Evolutionary conservation across 2,113 vertebrate species (phyloP), one percentile per base, ranked within the genome.

Genomic region (Paramisgurnus dabryanus): DNA sequence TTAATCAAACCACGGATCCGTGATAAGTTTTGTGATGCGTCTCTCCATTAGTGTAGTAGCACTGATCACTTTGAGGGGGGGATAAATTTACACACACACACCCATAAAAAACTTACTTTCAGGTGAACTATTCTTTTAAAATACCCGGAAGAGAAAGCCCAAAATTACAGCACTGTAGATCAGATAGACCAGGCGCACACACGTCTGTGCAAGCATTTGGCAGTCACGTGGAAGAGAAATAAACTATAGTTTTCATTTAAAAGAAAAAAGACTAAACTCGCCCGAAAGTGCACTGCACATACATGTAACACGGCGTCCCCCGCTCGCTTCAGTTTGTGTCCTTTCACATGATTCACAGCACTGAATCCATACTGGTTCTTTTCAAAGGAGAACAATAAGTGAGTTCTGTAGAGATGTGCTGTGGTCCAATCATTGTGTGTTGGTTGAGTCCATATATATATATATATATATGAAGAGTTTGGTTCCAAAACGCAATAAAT

Each of bases 201-300:
- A 89, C 84, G 34, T 86, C 84, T 83, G 85, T 85, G 80, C 85
- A 89, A 92, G 88, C 87, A 77, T 90, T 34, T 88, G 88, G 87
- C 89, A 86, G 88, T 88, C 80, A 76, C 74, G 81, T 79, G 83
- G 77, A 80, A 83, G 53, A 84, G 77, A 78, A 67, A 60, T 55
- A 78, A 47, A 70, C 47, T 34, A 34, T 2, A 34, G 0, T 58
- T 79, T 74, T 67, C 39, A 45, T 74, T 68, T 55, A 49, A 1
- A 47, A 68, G 17, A 57, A 10, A 55, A 34, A 50, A 27, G 41
- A 67, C 7, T 43, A 71, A 65, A 73, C 49, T 39, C n/a, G n/a
- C 55, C 55, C 6, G 1, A 64, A 55, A 71, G 34, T 10, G 53
- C 13, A 41, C 55, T 10, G 53, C 13, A 41, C 55, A 53, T 65